Percentiles rank a stretch among this genome's conserved stretches.
These are phyloP conservation scores for Notolepis coatsorum DNA, from an alignment of 2,797 vertebrate species.

Conservation along the genomic window DNA sequence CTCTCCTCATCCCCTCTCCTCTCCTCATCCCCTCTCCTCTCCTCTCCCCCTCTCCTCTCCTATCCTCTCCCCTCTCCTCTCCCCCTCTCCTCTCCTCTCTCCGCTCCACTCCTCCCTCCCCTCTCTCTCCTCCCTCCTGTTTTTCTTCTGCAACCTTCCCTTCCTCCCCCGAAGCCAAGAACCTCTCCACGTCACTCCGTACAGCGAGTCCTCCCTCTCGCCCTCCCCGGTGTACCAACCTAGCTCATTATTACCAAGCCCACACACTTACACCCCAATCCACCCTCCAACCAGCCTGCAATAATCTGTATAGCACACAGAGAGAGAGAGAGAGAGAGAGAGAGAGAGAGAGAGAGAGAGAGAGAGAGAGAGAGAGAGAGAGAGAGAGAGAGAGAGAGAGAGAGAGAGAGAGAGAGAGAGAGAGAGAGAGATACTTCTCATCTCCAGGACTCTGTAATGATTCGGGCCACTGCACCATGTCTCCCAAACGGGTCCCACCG, in stretches of 20 bases:
- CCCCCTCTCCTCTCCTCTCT: no score
- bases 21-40: not conserved
- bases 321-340: no score
- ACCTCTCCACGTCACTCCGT: slow-evolving; percentile 10
- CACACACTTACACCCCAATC: slow-evolving; percentile 36
- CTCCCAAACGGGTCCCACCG: slow-evolving; percentile 32
- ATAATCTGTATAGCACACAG: slow-evolving; percentile 59
- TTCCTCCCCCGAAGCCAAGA: slow-evolving; percentile 23
- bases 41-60: no score
- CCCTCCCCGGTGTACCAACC: slow-evolving; percentile 26
- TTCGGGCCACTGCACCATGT: slow-evolving; percentile 49
- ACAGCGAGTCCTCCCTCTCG: slow-evolving; percentile 23
- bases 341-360: no score
- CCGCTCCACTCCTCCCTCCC: no score
- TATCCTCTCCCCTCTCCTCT: no score
- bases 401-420: no score
- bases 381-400: no score
- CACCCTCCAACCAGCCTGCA: slow-evolving; percentile 43
- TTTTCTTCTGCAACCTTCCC: slow-evolving; percentile 1
- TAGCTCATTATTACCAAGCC: slow-evolving; percentile 37
- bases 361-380: no score
- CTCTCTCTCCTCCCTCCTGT: slow-evolving; percentile 5
- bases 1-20: slow-evolving; percentile 11
- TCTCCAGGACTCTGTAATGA: slow-evolving; percentile 45
- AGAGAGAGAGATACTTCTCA: slow-evolving; percentile 34